Evolutionary conservation across 2,113 vertebrate genomes (phyloP), one percentile per base, ranked within the genome.

Genomic region (Petaurus breviceps): DNA sequence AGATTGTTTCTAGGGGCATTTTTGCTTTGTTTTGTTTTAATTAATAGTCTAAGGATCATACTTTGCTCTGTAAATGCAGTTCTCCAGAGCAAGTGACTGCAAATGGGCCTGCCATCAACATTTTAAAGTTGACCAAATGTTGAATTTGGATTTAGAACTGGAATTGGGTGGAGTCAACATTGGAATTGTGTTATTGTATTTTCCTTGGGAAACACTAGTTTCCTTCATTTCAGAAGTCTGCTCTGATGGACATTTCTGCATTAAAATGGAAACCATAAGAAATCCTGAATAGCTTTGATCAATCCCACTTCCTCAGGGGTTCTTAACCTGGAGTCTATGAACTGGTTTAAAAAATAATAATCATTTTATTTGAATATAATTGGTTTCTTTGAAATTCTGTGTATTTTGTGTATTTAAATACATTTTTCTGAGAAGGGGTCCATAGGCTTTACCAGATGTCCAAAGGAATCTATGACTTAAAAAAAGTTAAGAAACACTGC

Each of bases 41-140:
- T 91, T 95, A 91, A 61, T 96, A 51, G 50, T 53, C 9, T 68
- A 23, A 91, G 31, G 24, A 77, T 95, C 90, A 92, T 28, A 90
- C 95, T 89, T 95, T 92, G 22, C 28, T 93, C 93, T 89, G 5
- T 93, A 89, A 95, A 92, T 95, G 93, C 95, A 50, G 16, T n/a
- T 93, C 3, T 90, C 90, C 28, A 51, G 11, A 61, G 51, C 93
- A 93, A 92, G 84, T 7, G 25, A 93, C 90, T 96, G 23, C 31
- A 95, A 49, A 49, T n/a, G 22, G 96, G 43, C 25, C 55, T 7
- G 23, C 31, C 46, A 91, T 47, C 53, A 77, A 46, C 5, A 49
- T 46, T 52, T 95, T 19, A 91, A 92, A 50, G 53, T 22, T 53
- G 50, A 53, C 54, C 49, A 91, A 77, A 46, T 53, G 16, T 89